Conservation (phyloP, 2,113 vertebrate species). For the Calyptommatus sinebrachiatus region DNA sequence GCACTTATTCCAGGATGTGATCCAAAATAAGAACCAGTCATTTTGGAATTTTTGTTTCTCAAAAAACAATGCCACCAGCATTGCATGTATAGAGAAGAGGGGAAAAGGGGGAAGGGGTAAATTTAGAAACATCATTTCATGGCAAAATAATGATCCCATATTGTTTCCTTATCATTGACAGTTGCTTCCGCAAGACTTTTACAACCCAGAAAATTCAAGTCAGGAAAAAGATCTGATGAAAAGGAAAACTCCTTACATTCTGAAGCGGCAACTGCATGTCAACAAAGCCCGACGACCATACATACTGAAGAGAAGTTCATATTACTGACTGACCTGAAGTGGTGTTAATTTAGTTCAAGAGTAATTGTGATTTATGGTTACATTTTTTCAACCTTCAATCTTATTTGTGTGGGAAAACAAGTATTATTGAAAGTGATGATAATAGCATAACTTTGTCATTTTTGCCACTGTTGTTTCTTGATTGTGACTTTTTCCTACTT, state of each 20-base stretch:
- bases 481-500: slow-evolving; percentile 73
- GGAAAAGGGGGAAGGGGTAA: too few species aligned
- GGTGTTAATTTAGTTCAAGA: slow-evolving; percentile 71
- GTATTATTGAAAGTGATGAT: slow-evolving; percentile 59
- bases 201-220: slow-evolving; percentile 73
- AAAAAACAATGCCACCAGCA: too few species aligned
- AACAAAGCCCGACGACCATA: slow-evolving; percentile 92
- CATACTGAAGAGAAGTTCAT: slow-evolving; percentile 87
- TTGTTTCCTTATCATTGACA: slow-evolving; percentile 53
- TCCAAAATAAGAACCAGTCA: too few species aligned
- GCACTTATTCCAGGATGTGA: too few species aligned
- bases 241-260: slow-evolving; percentile 94
- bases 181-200: slow-evolving; percentile 80
- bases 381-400: slow-evolving; percentile 67
- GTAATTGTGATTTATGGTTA: slow-evolving; percentile 71
- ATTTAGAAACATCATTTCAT: neutral
- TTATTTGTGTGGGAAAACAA: slow-evolving; percentile 64
- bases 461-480: slow-evolving; percentile 64
- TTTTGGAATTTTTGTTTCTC: too few species aligned
- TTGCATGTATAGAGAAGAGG: too few species aligned
- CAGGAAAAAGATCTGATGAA: slow-evolving; percentile 83
- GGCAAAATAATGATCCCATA: neutral
- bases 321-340: slow-evolving; percentile 80
- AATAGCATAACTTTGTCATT: slow-evolving; percentile 66
- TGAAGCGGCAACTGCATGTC: slow-evolving; percentile 87